These are phyloP conservation scores for Timema cristinae DNA, from an alignment of 2,888 invertebrate genomes.

Conservation along the genomic window DNA sequence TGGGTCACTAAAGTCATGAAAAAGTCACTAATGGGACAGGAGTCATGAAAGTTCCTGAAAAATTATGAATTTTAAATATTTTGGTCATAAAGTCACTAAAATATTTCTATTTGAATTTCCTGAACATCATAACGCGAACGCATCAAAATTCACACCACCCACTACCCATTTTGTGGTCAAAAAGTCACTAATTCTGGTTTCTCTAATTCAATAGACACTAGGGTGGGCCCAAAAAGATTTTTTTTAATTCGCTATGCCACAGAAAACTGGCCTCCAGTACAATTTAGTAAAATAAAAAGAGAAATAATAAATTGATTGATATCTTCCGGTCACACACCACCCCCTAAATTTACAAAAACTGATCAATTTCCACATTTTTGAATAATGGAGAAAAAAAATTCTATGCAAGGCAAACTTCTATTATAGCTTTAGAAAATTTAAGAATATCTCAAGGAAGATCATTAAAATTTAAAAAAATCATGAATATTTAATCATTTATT, in stretches of 20 bases:
- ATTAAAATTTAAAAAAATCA: slow-evolving; percentile 1
- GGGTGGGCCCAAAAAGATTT: not conserved
- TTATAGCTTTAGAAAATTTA: slow-evolving; percentile 10
- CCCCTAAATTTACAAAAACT: slow-evolving; percentile 7
- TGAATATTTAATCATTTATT: not conserved
- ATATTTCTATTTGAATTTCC: too few relatives aligned
- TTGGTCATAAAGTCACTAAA: too few relatives aligned
- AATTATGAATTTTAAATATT: too few relatives aligned
- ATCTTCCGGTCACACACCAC: not conserved
- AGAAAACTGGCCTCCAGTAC: not conserved
- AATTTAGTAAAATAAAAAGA: not conserved
- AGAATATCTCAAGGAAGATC: not conserved
- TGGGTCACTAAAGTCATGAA: too few relatives aligned
- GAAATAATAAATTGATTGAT: slow-evolving; percentile 13
- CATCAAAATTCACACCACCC: too few relatives aligned
- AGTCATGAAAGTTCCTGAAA: too few relatives aligned
- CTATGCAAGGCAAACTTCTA: not conserved
- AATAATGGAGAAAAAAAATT: not conserved
- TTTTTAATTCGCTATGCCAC: not conserved
- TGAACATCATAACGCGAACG: too few relatives aligned
- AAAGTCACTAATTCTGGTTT: too few relatives aligned
- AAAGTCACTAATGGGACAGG: too few relatives aligned
- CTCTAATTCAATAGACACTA: too few relatives aligned
- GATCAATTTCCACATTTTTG: slow-evolving; percentile 4
- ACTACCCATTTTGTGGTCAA: too few relatives aligned